phyloP scores from a whole-genome alignment of 2,888 invertebrate genomes.

The Ecdyonurus torrentis region DNA sequence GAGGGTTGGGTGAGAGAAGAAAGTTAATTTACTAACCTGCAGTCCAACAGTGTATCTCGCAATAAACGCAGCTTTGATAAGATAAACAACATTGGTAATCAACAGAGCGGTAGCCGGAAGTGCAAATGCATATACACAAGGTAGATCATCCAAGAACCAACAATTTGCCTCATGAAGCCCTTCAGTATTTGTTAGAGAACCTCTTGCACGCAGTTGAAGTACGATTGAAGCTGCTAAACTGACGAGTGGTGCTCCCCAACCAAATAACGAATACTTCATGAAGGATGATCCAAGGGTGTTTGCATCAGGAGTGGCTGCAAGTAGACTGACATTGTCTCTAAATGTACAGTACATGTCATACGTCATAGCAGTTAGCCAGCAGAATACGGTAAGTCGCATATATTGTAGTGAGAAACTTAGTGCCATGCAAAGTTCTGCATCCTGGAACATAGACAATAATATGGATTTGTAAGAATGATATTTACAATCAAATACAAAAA shows the following conservation, averaged over 20 bases:
- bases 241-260: conserved; percentile 44
- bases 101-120: conserved; percentile 31
- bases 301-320: conserved; percentile 25
- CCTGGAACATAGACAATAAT: conserved; percentile 30
- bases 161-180: conserved; percentile 34
- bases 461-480: too few relatives aligned
- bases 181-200: conserved; percentile 15
- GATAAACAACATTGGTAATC: conserved; percentile 29
- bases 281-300: conserved; percentile 26
- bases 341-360: conserved; percentile 39
- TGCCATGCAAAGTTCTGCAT: conserved; percentile 39
- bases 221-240: conserved; percentile 33
- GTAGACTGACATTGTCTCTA: conserved; percentile 28
- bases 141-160: conserved; percentile 35
- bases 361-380: conserved; percentile 49
- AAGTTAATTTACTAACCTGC: conserved; percentile 21
- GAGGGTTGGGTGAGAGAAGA: neutral
- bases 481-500: too few relatives aligned
- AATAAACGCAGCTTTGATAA: conserved; percentile 35
- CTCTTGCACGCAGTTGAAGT: conserved; percentile 33
- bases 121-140: conserved; percentile 33
- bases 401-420: conserved; percentile 45
- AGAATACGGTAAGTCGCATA: conserved; percentile 42
- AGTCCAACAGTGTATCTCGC: conserved; percentile 40
- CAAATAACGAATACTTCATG: conserved; percentile 39